Base-by-base conservation (phyloP, 2,113 vertebrate species). In the Carollia perspicillata region DNA sequence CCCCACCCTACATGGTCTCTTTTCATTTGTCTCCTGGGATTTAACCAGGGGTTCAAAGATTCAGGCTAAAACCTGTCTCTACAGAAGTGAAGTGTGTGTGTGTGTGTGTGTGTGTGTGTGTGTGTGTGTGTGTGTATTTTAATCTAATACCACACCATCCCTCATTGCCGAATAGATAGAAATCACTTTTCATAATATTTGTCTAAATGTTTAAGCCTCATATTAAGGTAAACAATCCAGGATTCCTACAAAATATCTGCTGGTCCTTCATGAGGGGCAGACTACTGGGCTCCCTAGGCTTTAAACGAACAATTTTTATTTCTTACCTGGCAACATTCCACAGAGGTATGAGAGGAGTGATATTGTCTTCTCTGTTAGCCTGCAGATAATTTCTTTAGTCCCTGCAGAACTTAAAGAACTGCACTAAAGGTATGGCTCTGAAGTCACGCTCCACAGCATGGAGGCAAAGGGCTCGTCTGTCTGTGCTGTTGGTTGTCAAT, bases 161-260 rank as follows among this genome's bases (percentile, higher is more conserved):
- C 69, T 94, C 9, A 44, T 60, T 88, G 84, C 84, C 80, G 97
- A 89, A 55, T n/a, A 95, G 65, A 95, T 51, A 88, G 84, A 95
- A 74, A 94, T 94, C 94, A 94, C 84, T 95, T 95, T 97, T 97
- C 94, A 94, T 44, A 89, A 93, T 60, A 26, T 63, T 84, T 93
- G 86, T 79, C 90, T 89, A 71, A 44, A 89, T 58, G 58, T 86
- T 84, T 75, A 81, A 93, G 79, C 30, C 66, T 87, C 87, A 66
- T 30, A 72, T 87, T 33, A 58, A 88, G 79, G 40, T 87, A 83
- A 65, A 87, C 49, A 89, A 84, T 80, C 53, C 58, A 63, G 40
- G 60, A 78, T 84, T 92, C 80, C 94, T 95, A 68, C 60, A 84
- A 89, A 96, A 91, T 44, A 77, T 53, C 81, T 95, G 88, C 68